These are phyloP conservation scores for Bagarius yarrelli DNA, from an alignment of 2,113 vertebrate genomes.

Conservation along the genomic window DNA sequence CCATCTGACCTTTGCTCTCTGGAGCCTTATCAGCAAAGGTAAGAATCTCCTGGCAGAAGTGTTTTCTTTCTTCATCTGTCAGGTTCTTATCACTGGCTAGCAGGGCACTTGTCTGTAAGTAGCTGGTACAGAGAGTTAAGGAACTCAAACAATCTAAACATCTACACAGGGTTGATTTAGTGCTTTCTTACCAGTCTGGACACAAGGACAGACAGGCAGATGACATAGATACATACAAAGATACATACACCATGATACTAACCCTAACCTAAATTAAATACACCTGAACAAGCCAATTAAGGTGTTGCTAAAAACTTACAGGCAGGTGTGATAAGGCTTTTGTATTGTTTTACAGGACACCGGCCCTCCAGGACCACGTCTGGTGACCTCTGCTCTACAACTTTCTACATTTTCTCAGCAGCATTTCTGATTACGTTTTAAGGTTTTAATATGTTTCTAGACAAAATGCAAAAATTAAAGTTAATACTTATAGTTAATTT, in stretches of 20 bases:
- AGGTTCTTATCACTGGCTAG: constrained; percentile 86
- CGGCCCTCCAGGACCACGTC: too few species aligned
- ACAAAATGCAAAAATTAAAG: not conserved
- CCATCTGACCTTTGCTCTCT: constrained; percentile 68
- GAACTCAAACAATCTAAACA: constrained; percentile 53
- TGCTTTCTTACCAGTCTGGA: too few species aligned
- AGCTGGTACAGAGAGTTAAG: constrained; percentile 78
- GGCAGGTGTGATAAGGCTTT: too few species aligned
- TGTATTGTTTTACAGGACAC: too few species aligned
- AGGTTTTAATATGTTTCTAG: not conserved
- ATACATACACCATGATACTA: not conserved
- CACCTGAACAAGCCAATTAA: too few species aligned
- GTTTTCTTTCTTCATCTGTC: constrained; percentile 77
- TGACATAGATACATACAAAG: not conserved
- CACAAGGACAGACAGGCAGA: too few species aligned
- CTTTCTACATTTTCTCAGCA: too few species aligned
- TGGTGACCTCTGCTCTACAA: too few species aligned
- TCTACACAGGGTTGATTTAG: not conserved
- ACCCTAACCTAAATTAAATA: too few species aligned
- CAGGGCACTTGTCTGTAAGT: constrained; percentile 91
- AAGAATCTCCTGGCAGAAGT: constrained; percentile 93
- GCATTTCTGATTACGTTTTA: too few species aligned
- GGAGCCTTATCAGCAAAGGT: constrained; percentile 71
- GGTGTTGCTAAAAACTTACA: too few species aligned
- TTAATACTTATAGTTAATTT: not conserved